These are phyloP conservation scores for Trisateles emortualis DNA, from an alignment of 2,888 invertebrate species.

Conservation along the genomic window DNA sequence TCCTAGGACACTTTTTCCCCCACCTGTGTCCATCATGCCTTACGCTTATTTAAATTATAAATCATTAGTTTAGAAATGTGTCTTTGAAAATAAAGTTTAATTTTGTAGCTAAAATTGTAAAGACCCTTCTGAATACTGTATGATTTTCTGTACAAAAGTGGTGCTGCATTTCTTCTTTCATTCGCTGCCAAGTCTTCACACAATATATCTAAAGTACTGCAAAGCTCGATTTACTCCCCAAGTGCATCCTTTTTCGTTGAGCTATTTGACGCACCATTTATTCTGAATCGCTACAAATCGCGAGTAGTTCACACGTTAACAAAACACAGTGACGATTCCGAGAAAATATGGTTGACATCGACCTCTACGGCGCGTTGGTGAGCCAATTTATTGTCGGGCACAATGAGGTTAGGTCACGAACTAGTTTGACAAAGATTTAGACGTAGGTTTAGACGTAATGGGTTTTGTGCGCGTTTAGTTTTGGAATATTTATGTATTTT, in stretches of 20 bases:
- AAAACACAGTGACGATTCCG: constrained; percentile 39
- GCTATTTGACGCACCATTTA: constrained; percentile 33
- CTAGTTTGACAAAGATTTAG: constrained; percentile 34
- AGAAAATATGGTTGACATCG: constrained; percentile 40
- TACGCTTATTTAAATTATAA: too few relatives aligned
- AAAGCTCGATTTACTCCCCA: constrained; percentile 24
- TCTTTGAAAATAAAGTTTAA: too few relatives aligned
- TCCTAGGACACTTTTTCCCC: too few relatives aligned
- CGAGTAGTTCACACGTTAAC: constrained; percentile 23
- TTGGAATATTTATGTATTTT: not conserved
- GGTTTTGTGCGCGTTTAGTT: constrained; percentile 24
- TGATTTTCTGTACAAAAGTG: too few relatives aligned
- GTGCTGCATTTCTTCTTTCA: not conserved
- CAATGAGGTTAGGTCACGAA: constrained; percentile 34
- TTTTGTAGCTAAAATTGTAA: too few relatives aligned
- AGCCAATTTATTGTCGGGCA: constrained; percentile 32
- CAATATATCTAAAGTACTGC: constrained; percentile 12
- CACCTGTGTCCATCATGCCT: too few relatives aligned
- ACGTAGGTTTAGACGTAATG: constrained; percentile 29
- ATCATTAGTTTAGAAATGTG: too few relatives aligned
- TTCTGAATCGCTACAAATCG: constrained; percentile 32
- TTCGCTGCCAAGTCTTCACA: not conserved
- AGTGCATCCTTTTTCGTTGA: constrained; percentile 27
- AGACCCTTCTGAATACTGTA: too few relatives aligned
- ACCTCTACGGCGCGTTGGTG: not conserved